Conservation (phyloP, 2,888 invertebrate species). For the Halocaridina rubra region DNA sequence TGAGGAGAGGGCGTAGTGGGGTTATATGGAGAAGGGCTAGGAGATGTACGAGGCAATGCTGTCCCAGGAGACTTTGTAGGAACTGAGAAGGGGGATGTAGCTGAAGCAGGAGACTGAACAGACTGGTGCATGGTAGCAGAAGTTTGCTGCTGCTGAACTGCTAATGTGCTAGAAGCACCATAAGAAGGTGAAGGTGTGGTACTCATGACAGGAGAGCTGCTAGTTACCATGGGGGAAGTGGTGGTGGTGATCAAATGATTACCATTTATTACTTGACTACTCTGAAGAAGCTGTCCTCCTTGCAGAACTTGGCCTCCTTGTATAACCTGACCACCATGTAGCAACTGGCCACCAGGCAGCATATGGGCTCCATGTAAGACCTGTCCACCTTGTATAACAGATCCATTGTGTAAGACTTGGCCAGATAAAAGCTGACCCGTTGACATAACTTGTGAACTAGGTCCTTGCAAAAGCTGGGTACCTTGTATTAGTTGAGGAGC, state of each 20-base stretch:
- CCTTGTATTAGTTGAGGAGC: conserved; percentile 50
- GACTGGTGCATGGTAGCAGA: conserved; percentile 38
- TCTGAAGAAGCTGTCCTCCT: conserved; percentile 51
- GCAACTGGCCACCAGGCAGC: conserved; percentile 35
- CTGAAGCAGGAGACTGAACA: conserved; percentile 35
- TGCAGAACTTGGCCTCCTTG: conserved; percentile 53
- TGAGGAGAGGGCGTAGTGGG: conserved; percentile 58
- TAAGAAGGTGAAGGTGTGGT: conserved; percentile 42
- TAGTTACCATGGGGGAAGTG: conserved; percentile 50
- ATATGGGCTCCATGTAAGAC: conserved; percentile 47
- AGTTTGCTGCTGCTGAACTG: conserved; percentile 32
- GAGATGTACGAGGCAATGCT: conserved; percentile 54
- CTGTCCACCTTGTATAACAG: conserved; percentile 52
- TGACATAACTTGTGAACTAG: conserved; percentile 50
- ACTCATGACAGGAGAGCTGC: conserved; percentile 17
- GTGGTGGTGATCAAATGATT: conserved; percentile 51
- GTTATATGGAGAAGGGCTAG: conserved; percentile 56
- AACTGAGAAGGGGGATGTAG: conserved; percentile 52
- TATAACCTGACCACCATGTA: conserved; percentile 49
- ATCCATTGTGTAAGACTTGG: conserved; percentile 46
- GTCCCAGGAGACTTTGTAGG: conserved; percentile 46
- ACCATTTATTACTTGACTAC: conserved; percentile 47
- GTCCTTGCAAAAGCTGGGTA: conserved; percentile 45
- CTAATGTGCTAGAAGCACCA: conserved; percentile 34
- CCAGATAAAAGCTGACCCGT: conserved; percentile 45